Evolutionary conservation across 1,140 invertebrate genomes (phyloP), one percentile per base, ranked within the genome.

Genomic region (Aphaenogaster rudis): DNA sequence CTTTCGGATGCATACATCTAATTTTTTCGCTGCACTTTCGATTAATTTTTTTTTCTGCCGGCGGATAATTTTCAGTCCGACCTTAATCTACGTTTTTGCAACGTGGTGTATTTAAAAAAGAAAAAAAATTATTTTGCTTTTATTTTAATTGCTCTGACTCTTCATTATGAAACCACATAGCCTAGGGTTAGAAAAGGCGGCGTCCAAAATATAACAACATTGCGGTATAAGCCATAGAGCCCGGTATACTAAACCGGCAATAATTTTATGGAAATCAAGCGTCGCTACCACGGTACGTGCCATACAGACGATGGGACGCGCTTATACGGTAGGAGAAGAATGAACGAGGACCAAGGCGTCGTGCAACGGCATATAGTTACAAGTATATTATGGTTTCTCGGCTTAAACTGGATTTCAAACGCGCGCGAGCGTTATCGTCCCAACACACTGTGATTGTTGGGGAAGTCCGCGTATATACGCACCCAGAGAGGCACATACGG

Each of bases 321-420:
- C 76, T 80, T 86, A 80, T 67, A 86, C 6, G 42, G n/a, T 17
- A n/a, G 6, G 63, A 81, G 85, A 67, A 39, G 54, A 88, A 64
- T 61, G 71, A 74, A 76, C 67, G 61, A 39, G 33, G 54, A 57
- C 79, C 52, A 69, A 80, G 85, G 84, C 84, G 66, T 79, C 76
- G 84, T 77, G 79, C 42, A 78, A 77, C 78, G 57, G 64, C 74
- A 80, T 67, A 86, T 78, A 86, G 82, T 86, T 79, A 86, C 77
- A 63, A 61, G 88, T 90, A 80, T 88, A 88, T 78, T 71, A 87
- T 64, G 85, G 74, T 61, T 63, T 77, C 85, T 82, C 88, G 88
- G 88, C 67, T 90, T 85, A 90, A 90, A 90, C 89, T 88, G 88
- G 78, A 76, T 90, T 76, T 87, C 85, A 78, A 82, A 82, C 69